phyloP scores from a whole-genome alignment of 2,888 invertebrate genomes.

The Hydraecia micacea region DNA sequence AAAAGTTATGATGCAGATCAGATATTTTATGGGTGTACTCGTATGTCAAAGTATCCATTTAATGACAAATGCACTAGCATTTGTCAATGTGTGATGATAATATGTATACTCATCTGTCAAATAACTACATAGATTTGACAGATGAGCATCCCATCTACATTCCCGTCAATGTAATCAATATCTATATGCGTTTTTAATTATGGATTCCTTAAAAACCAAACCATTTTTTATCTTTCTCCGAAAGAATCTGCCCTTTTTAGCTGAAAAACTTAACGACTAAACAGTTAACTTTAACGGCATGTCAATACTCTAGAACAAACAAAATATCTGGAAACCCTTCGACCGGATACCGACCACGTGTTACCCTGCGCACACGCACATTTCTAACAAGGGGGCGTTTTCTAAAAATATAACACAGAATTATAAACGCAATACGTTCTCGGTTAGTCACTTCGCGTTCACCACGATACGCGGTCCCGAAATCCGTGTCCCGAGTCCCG shows the following conservation, averaged over 20 bases:
- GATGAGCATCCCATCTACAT: neutral
- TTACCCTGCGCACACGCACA: conserved; percentile 74
- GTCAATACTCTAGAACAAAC: conserved; percentile 60
- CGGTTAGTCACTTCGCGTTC: conserved; percentile 82
- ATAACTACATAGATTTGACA: neutral
- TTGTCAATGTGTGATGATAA: neutral
- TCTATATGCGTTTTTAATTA: conserved; percentile 4
- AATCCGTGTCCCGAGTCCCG: conserved; percentile 47
- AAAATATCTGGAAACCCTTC: conserved; percentile 77
- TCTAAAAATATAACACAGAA: conserved; percentile 86
- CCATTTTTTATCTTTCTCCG: neutral
- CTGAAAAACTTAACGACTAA: conserved; percentile 1
- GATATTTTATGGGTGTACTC: neutral
- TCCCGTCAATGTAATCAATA: neutral
- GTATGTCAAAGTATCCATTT: neutral
- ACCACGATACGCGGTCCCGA: conserved; percentile 71
- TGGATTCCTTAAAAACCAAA: neutral
- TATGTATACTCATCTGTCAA: neutral
- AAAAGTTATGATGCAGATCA: neutral
- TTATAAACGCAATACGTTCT: conserved; percentile 76
- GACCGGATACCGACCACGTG: conserved; percentile 84
- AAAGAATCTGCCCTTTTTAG: conserved; percentile 3
- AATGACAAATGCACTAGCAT: neutral
- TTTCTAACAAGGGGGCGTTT: conserved; percentile 86
- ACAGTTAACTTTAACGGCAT: conserved; percentile 49